phyloP scores from a whole-genome alignment of 1,140 invertebrate species.

The Hyles vespertilio region DNA sequence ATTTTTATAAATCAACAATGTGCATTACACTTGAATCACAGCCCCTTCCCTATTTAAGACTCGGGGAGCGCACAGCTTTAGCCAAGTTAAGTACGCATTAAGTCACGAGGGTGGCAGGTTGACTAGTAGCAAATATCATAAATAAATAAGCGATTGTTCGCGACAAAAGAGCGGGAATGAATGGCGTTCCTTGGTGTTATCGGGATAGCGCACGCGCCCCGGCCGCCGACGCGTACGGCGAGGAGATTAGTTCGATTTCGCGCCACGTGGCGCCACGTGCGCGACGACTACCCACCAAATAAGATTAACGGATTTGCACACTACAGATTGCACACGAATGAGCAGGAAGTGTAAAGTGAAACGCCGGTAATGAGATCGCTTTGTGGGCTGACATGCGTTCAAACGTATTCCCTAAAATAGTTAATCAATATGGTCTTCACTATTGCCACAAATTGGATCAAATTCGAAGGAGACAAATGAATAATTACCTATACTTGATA shows the following conservation, averaged over 20 bases:
- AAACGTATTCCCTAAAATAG: too few species aligned
- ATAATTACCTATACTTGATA: too few species aligned
- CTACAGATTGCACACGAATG: slow-evolving; percentile 75
- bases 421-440: too few species aligned
- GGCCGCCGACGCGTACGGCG: slow-evolving; percentile 62
- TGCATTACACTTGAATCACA: too few species aligned
- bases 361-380: slow-evolving; percentile 66
- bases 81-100: slow-evolving; percentile 39
- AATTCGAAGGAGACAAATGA: too few species aligned
- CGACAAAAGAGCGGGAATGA: slow-evolving; percentile 72
- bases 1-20: too few species aligned
- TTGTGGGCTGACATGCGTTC: slow-evolving; percentile 39
- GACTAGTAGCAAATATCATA: slow-evolving; percentile 69
- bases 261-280: slow-evolving; percentile 72
- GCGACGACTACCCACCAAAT: slow-evolving; percentile 62
- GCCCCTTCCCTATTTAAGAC: slow-evolving; percentile 9
- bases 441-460: too few species aligned
- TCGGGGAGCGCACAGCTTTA: slow-evolving; percentile 9
- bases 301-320: slow-evolving; percentile 75
- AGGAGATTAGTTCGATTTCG: slow-evolving; percentile 70
- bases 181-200: slow-evolving; percentile 73
- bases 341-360: slow-evolving; percentile 74
- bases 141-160: slow-evolving; percentile 73
- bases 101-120: slow-evolving; percentile 59
- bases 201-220: slow-evolving; percentile 60